Evolutionary conservation across 1,140 invertebrate species (phyloP).

Genomic region (Drosophila azteca): DNA sequence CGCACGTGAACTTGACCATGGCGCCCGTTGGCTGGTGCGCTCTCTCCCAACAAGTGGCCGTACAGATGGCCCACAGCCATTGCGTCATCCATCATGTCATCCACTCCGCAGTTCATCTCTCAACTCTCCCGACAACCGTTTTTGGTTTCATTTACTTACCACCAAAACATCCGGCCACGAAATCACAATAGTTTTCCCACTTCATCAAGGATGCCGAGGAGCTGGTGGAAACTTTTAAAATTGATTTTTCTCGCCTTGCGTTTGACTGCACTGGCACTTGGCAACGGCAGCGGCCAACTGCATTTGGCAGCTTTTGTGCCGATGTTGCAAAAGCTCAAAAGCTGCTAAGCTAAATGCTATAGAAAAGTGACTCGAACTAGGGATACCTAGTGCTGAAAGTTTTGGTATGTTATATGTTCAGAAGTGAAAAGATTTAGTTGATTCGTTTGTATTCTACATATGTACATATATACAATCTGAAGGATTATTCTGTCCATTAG

Average conservation of each 20-base stretch:
- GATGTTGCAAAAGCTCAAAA: slow-evolving; percentile 22
- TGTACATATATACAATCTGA: no score
- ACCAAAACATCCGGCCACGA: slow-evolving; percentile 74
- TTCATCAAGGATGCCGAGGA: slow-evolving; percentile 48
- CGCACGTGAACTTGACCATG: slow-evolving; percentile 79
- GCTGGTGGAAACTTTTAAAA: slow-evolving; percentile 19
- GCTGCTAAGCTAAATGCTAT: slow-evolving; percentile 25
- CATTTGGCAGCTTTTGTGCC: slow-evolving; percentile 23
- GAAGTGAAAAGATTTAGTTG: no score
- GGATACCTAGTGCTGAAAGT: neutral
- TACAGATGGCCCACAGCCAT: slow-evolving; percentile 33
- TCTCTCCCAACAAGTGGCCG: slow-evolving; percentile 58
- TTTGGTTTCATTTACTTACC: slow-evolving; percentile 50
- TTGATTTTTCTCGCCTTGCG: slow-evolving; percentile 57
- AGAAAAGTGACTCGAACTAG: neutral
- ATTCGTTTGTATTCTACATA: no score
- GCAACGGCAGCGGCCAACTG: slow-evolving; percentile 53
- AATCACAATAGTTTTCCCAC: slow-evolving; percentile 82
- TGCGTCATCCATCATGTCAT: slow-evolving; percentile 75
- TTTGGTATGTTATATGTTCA: no score
- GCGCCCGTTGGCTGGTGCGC: slow-evolving; percentile 31
- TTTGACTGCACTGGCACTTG: slow-evolving; percentile 60
- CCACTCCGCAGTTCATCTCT: neutral
- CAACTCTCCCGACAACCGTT: neutral
- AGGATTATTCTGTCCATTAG: no score